Conservation (phyloP, 1,140 invertebrate species). For the Philotrypesis tridentata region DNA sequence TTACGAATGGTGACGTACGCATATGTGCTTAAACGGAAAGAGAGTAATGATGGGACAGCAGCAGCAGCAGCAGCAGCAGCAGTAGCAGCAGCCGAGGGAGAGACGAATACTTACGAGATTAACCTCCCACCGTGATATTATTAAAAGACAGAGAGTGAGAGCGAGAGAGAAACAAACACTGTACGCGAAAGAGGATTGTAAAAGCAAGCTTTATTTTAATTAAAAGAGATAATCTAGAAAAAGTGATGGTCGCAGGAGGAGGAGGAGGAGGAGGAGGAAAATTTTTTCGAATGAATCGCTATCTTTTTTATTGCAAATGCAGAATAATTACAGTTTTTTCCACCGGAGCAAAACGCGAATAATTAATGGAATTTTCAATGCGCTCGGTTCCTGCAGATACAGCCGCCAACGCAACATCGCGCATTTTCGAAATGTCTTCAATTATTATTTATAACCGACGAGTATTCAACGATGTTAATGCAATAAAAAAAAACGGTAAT, state of each 20-base stretch:
- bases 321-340: not conserved
- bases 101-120: slow-evolving; percentile 47
- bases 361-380: not conserved
- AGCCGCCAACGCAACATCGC: too few relatives aligned
- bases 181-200: slow-evolving; percentile 19
- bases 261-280: not conserved
- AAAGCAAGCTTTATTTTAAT: slow-evolving; percentile 43
- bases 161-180: not conserved
- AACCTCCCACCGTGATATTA: slow-evolving; percentile 53
- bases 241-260: too few relatives aligned
- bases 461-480: not conserved
- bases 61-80: too few relatives aligned
- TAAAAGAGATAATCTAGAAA: slow-evolving; percentile 37
- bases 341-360: not conserved
- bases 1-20: slow-evolving; percentile 47
- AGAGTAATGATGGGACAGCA: slow-evolving; percentile 45
- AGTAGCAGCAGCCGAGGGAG: slow-evolving; percentile 10
- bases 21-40: slow-evolving; percentile 43
- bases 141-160: slow-evolving; percentile 46
- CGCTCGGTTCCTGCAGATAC: not conserved
- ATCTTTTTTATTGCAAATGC: slow-evolving; percentile 18
- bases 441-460: not conserved
- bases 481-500: not conserved
- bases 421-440: not conserved
- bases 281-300: slow-evolving; percentile 16